A percentile compares a stretch with the other conserved stretches of the same genome.
Evolutionary conservation across 2,888 invertebrate species (phyloP).

Genomic region (Campopleginae sp.): DNA sequence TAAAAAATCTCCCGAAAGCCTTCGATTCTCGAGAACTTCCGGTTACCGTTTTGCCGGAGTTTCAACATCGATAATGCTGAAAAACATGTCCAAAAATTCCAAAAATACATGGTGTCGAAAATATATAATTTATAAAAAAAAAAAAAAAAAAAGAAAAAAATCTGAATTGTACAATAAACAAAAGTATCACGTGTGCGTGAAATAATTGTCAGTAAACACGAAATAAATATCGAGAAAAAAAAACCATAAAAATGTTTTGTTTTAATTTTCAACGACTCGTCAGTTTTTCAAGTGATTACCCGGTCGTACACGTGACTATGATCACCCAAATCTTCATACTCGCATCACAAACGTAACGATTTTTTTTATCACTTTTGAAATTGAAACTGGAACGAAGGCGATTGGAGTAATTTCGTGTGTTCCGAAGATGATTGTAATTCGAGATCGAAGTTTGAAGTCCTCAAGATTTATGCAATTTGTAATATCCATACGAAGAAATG

Average conservation of each 20-base stretch:
- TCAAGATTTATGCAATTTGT: background rate
- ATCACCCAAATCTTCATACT: background rate
- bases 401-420: background rate
- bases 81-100: background rate
- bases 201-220: background rate
- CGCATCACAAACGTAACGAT: background rate
- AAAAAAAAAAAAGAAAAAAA: background rate
- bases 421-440: background rate
- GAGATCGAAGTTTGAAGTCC: background rate
- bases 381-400: background rate
- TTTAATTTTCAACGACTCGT: background rate
- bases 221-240: background rate
- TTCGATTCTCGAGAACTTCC: slow-evolving; percentile 58
- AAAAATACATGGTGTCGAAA: background rate
- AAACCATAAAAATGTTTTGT: background rate
- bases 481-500: background rate
- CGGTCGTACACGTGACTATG: no score
- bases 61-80: slow-evolving; percentile 39
- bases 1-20: background rate
- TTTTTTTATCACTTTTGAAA: background rate
- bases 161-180: background rate
- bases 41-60: slow-evolving; percentile 61
- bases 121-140: no score
- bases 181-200: background rate
- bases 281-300: background rate